A percentile compares a stretch with the other conserved stretches of the same genome.
Evolutionary conservation across 2,797 vertebrate species (phyloP).

Genomic region (Rhodeus uyekii): DNA sequence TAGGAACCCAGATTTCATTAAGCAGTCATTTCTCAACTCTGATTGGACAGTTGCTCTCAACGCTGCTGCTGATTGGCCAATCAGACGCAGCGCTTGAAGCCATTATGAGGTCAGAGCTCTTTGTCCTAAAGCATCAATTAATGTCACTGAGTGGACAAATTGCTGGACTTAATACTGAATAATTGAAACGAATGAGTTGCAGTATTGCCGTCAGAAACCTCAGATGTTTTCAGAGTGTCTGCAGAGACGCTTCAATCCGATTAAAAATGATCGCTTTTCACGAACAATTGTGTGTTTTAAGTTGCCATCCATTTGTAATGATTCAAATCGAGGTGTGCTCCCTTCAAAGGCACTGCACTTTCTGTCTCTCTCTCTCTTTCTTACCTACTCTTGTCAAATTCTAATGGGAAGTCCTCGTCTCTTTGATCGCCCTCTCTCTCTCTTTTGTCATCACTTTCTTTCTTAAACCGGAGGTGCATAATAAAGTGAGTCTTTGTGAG

Average conservation of each 20-base stretch:
- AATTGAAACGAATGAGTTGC: slow-evolving; percentile 74
- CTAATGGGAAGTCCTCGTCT: neutral
- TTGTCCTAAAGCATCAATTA: slow-evolving; percentile 73
- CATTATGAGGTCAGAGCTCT: slow-evolving; percentile 73
- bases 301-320: neutral
- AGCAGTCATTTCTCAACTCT: slow-evolving; percentile 72
- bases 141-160: slow-evolving; percentile 71
- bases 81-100: slow-evolving; percentile 77
- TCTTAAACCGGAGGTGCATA: slow-evolving; percentile 13
- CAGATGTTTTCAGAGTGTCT: slow-evolving; percentile 1
- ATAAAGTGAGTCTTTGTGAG: slow-evolving; percentile 53
- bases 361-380: slow-evolving; percentile 10
- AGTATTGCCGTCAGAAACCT: slow-evolving; percentile 40
- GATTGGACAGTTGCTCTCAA: slow-evolving; percentile 78
- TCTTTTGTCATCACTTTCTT: slow-evolving; percentile 16
- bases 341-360: neutral
- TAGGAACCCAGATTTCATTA: slow-evolving; percentile 64
- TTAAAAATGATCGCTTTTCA: neutral
- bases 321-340: neutral
- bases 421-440: slow-evolving; percentile 19
- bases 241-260: neutral
- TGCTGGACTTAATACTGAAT: slow-evolving; percentile 66
- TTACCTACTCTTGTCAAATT: neutral
- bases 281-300: neutral
- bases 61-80: slow-evolving; percentile 79